These are phyloP conservation scores for Lepidurus apus DNA, from an alignment of 1,140 invertebrate genomes.

Conservation along the genomic window DNA sequence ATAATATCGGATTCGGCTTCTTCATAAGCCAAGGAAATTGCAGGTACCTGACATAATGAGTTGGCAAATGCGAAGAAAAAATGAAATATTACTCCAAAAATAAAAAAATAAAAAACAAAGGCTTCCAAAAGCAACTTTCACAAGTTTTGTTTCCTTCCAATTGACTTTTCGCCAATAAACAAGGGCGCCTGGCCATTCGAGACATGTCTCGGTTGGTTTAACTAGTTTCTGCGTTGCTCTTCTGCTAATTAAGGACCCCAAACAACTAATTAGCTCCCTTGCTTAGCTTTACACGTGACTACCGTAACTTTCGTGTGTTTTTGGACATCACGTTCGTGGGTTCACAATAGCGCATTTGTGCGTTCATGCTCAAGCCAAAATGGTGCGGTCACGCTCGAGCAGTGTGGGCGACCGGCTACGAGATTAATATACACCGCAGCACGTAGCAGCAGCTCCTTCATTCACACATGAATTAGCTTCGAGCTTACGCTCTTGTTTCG, in stretches of 20 bases:
- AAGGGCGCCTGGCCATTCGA: too few relatives aligned
- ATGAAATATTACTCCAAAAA: conserved; percentile 23
- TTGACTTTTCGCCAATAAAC: too few relatives aligned
- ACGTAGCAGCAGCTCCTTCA: background rate
- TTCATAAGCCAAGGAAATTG: conserved; percentile 98
- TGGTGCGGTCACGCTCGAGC: background rate
- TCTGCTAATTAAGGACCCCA: too few relatives aligned
- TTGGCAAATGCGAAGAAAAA: background rate
- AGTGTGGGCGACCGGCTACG: background rate
- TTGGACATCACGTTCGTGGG: background rate
- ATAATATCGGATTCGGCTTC: conserved; percentile 97
- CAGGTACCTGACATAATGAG: conserved; percentile 68
- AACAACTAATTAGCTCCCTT: background rate
- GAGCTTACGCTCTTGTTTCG: background rate
- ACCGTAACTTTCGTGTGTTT: background rate
- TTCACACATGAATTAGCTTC: background rate
- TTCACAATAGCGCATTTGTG: background rate
- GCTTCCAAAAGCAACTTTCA: background rate
- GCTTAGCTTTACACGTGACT: background rate
- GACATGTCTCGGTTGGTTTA: too few relatives aligned
- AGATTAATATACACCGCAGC: background rate
- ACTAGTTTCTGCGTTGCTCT: too few relatives aligned
- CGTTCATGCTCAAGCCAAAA: conserved; percentile 2
- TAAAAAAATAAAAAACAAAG: conserved; percentile 20
- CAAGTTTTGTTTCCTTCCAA: too few relatives aligned